phyloP scores from a whole-genome alignment of 2,888 invertebrate species.

The Cheilosia variabilis region DNA sequence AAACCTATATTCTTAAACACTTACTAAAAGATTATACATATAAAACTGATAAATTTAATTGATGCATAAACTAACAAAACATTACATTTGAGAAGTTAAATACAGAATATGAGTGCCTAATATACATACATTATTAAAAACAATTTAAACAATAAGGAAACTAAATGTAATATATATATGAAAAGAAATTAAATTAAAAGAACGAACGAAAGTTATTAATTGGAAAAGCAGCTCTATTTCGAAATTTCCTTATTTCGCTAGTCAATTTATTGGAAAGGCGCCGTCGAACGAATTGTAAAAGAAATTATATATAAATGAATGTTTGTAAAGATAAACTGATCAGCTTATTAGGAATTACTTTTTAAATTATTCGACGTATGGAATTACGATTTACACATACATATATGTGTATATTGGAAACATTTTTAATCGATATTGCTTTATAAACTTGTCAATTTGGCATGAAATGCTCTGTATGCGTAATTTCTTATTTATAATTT shows the following conservation, averaged over 20 bases:
- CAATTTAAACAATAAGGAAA: conserved; percentile 40
- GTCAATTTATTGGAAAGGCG: conserved; percentile 68
- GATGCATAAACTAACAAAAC: conserved; percentile 46
- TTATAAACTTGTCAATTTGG: conserved; percentile 66
- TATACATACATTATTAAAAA: conserved; percentile 64
- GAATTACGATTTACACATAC: conserved; percentile 41
- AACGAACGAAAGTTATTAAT: conserved; percentile 17
- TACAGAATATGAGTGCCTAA: conserved; percentile 75
- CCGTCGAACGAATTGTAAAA: conserved; percentile 28
- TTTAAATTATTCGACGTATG: conserved; percentile 37
- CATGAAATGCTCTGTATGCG: conserved; percentile 71
- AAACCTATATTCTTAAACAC: conserved; percentile 37
- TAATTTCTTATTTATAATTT: conserved; percentile 71
- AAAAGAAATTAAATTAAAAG: conserved; percentile 17
- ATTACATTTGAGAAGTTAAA: conserved; percentile 52
- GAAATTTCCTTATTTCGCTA: conserved; percentile 65
- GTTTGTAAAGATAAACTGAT: conserved; percentile 41
- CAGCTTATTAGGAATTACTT: conserved; percentile 61
- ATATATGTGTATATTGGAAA: conserved; percentile 43
- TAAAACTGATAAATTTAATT: conserved; percentile 16
- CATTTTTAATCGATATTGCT: conserved; percentile 58
- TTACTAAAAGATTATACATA: conserved; percentile 29
- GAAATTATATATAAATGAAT: conserved; percentile 19
- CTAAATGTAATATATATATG: conserved; percentile 34
- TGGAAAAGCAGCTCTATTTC: conserved; percentile 41